Conservation (phyloP, 64 coral and sea anemone genomes). For the Pachyseris speciosa region DNA sequence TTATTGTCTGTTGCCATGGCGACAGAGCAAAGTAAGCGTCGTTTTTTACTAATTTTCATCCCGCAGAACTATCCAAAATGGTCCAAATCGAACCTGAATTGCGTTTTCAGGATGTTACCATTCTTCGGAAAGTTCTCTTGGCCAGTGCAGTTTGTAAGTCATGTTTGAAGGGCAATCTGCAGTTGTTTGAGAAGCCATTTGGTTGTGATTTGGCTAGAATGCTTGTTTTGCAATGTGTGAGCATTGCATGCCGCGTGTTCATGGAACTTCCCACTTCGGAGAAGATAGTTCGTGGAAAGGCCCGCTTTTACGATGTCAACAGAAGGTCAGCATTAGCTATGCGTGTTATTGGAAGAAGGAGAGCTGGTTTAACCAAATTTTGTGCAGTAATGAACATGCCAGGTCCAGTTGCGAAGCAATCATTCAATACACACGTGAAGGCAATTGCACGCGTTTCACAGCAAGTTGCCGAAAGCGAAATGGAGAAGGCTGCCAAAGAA, state of each 20-base stretch:
- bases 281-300: neutral
- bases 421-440: conserved; percentile 8
- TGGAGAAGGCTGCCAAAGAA: conserved; percentile 11
- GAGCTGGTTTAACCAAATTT: conserved; percentile 40
- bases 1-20: no score
- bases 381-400: conserved; percentile 60
- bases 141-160: conserved; percentile 9
- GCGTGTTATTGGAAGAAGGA: neutral
- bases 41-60: no score
- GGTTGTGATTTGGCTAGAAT: conserved; percentile 30
- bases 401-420: neutral
- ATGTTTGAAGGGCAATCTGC: conserved; percentile 23
- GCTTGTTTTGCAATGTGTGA: conserved; percentile 2
- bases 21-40: no score
- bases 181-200: conserved; percentile 14
- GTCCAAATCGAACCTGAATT: no score
- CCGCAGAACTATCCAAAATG: no score
- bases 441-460: conserved; percentile 8
- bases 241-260: conserved; percentile 8
- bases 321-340: conserved; percentile 12
- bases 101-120: neutral
- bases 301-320: conserved; percentile 30
- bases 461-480: conserved; percentile 30
- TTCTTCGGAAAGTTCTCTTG: neutral
- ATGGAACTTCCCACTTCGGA: conserved; percentile 14